Evolutionary conservation across 2,888 invertebrate genomes (phyloP).

Genomic region (Acanthoscelides obtectus): DNA sequence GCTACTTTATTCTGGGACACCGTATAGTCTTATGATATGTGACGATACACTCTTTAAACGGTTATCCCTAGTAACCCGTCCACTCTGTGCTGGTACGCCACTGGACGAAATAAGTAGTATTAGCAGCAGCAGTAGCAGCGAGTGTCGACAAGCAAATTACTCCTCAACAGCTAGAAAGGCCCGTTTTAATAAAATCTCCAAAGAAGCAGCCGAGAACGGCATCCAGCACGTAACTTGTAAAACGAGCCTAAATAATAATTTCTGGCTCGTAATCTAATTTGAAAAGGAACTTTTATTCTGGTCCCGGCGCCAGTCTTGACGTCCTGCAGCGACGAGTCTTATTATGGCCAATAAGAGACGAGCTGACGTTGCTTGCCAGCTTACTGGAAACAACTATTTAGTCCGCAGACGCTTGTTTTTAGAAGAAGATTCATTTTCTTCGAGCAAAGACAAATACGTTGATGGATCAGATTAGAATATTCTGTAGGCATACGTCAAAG

Average conservation of each 20-base stretch:
- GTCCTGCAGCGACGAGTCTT: background rate
- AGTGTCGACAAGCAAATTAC: background rate
- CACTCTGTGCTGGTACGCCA: background rate
- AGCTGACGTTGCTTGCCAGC: background rate
- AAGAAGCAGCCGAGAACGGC: background rate
- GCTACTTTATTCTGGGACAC: no score
- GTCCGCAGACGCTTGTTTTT: background rate
- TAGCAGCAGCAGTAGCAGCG: background rate
- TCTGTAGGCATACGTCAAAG: no score
- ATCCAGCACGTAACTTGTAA: background rate
- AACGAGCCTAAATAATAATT: background rate
- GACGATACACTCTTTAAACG: no score
- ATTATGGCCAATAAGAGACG: background rate
- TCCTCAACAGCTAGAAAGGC: background rate
- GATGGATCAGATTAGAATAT: no score
- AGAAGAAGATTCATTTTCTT: no score
- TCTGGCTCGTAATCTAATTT: background rate
- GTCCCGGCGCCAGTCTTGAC: background rate
- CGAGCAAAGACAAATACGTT: no score
- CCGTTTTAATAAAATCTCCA: background rate
- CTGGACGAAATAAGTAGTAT: background rate
- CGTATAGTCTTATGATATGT: no score
- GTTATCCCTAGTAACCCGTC: no score
- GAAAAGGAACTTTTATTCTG: background rate
- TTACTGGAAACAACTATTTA: background rate